These are phyloP conservation scores for Melanostigma gelatinosum DNA, from an alignment of 2,113 vertebrate species.

Conservation along the genomic window DNA sequence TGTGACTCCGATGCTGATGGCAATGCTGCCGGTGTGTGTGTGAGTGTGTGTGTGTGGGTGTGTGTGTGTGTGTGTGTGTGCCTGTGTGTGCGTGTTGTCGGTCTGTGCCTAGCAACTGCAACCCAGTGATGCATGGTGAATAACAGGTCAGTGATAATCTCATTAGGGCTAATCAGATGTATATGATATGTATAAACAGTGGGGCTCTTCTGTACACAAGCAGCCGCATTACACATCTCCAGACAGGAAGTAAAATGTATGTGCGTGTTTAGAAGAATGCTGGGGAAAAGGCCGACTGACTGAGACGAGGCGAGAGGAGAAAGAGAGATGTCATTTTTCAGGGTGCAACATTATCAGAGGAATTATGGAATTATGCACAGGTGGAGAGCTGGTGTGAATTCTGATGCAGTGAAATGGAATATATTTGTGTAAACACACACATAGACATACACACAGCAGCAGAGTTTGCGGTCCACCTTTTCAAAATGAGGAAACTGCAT, in stretches of 20 bases:
- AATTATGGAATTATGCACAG: slow-evolving; percentile 74
- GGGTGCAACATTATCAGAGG: slow-evolving; percentile 68
- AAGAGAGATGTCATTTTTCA: slow-evolving; percentile 65
- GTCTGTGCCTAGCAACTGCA: slow-evolving; percentile 59
- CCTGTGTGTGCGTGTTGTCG: slow-evolving; percentile 19
- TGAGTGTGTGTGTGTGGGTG: slow-evolving; percentile 8
- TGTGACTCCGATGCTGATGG: slow-evolving; percentile 66
- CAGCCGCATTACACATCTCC: slow-evolving; percentile 35
- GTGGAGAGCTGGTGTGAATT: slow-evolving; percentile 69
- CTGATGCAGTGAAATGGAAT: slow-evolving; percentile 62
- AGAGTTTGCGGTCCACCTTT: slow-evolving; percentile 58
- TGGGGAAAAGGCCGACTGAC: slow-evolving; percentile 36
- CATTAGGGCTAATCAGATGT: slow-evolving; percentile 76
- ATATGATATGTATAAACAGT: slow-evolving; percentile 76
- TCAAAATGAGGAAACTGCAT: slow-evolving; percentile 70
- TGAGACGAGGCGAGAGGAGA: slow-evolving; percentile 58
- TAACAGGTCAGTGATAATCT: slow-evolving; percentile 74
- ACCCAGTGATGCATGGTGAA: slow-evolving; percentile 62
- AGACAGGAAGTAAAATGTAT: not conserved
- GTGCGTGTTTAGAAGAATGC: slow-evolving; percentile 22
- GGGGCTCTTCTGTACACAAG: slow-evolving; percentile 41
- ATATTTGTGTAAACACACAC: slow-evolving; percentile 63
- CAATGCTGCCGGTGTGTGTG: slow-evolving; percentile 36
- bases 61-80: slow-evolving; percentile 1
- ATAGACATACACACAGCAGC: slow-evolving; percentile 32